Conservation (phyloP, 1,140 invertebrate species). For the Agrypnia vestita region DNA sequence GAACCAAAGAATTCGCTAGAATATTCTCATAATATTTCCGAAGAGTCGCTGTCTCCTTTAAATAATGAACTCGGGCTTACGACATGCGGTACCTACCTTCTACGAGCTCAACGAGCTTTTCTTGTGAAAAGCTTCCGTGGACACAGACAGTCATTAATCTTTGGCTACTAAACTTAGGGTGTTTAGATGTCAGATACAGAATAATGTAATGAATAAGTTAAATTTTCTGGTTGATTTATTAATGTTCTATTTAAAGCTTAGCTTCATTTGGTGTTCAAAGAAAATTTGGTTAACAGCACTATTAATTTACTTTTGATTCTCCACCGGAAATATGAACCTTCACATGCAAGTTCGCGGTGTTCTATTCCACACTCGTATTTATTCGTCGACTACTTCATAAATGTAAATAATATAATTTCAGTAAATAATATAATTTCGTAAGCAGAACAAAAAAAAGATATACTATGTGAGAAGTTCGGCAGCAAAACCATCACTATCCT, state of each 20-base stretch:
- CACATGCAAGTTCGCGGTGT: too few relatives aligned
- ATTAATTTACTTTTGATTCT: too few relatives aligned
- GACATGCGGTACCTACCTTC: conserved; percentile 12
- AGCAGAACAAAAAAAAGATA: too few relatives aligned
- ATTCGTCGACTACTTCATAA: too few relatives aligned
- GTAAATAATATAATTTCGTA: too few relatives aligned
- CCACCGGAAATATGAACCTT: too few relatives aligned
- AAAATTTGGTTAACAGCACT: background rate
- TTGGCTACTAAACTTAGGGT: background rate
- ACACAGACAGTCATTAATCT: conserved; percentile 39
- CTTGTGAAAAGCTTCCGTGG: conserved; percentile 32
- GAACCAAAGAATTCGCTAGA: background rate
- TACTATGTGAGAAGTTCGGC: too few relatives aligned
- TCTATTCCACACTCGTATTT: too few relatives aligned
- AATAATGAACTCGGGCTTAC: background rate
- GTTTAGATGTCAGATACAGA: conserved; percentile 13
- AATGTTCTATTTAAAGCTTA: background rate
- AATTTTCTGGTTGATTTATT: conserved; percentile 18
- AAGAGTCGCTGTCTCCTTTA: conserved; percentile 25
- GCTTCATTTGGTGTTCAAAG: background rate
- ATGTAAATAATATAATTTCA: too few relatives aligned
- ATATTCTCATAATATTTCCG: background rate
- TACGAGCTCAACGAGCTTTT: conserved; percentile 8
- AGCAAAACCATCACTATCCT: too few relatives aligned
- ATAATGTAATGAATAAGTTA: conserved; percentile 30